These are phyloP conservation scores for Parazoanthus swiftii DNA, from an alignment of 92 coral and sea anemone species.

Conservation along the genomic window DNA sequence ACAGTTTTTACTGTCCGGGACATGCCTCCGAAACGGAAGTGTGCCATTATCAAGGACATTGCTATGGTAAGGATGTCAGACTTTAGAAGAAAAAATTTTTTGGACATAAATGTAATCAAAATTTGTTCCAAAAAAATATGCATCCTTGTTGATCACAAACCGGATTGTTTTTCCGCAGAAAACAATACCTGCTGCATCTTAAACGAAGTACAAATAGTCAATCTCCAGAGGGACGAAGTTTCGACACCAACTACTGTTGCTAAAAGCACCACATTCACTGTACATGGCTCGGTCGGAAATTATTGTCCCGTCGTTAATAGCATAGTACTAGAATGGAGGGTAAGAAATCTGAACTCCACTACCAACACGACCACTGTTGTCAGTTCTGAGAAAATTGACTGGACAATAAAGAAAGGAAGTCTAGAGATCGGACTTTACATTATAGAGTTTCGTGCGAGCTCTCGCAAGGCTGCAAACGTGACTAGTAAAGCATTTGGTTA, in stretches of 20 bases:
- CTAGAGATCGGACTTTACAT: slow-evolving; percentile 38
- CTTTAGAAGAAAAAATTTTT: too few relatives aligned
- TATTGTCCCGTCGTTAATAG: background rate
- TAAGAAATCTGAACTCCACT: background rate
- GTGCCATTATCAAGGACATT: slow-evolving; percentile 35
- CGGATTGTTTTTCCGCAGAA: background rate
- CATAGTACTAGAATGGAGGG: slow-evolving; percentile 14
- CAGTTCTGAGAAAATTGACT: background rate
- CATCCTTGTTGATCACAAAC: background rate
- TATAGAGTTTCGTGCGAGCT: slow-evolving; percentile 26
- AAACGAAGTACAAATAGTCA: slow-evolving; percentile 20
- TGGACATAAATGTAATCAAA: too few relatives aligned
- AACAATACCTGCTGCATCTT: slow-evolving; percentile 19
- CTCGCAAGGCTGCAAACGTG: background rate
- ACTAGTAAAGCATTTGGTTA: slow-evolving; percentile 24
- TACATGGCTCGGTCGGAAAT: slow-evolving; percentile 19
- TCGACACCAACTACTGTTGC: background rate
- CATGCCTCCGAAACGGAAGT: background rate
- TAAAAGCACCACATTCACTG: slow-evolving; percentile 11
- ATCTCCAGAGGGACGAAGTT: background rate
- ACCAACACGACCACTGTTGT: background rate
- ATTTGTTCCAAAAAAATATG: too few relatives aligned
- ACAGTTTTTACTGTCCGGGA: background rate
- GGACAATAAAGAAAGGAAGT: slow-evolving; percentile 26
- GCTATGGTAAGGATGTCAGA: background rate